These are phyloP conservation scores for Lutraria rhynchaena DNA, from an alignment of 1,140 invertebrate species.

Conservation along the genomic window DNA sequence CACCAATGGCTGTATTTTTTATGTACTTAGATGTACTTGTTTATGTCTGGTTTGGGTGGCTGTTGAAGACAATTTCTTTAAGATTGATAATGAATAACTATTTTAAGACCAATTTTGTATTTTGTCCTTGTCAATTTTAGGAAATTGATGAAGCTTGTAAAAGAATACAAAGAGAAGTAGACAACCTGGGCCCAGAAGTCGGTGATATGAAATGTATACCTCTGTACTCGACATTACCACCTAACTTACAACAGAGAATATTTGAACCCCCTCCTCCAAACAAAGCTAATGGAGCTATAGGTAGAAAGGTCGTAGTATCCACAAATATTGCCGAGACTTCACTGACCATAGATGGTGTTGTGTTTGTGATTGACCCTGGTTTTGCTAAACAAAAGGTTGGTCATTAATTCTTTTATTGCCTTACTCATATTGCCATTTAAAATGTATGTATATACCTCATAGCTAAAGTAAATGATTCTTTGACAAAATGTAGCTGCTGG, in stretches of 20 bases:
- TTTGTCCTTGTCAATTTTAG: too few species aligned
- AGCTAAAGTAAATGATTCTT: too few species aligned
- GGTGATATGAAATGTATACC: conserved; percentile 99
- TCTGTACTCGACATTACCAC: conserved; percentile 98
- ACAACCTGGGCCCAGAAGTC: conserved; percentile 97
- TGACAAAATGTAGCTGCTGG: too few species aligned
- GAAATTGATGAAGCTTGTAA: conserved; percentile 99
- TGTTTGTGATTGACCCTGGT: conserved; percentile 99
- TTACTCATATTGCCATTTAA: too few species aligned
- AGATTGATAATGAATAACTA: too few species aligned
- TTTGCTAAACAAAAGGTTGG: conserved; percentile 98
- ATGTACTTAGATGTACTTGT: too few species aligned
- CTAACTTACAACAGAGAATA: conserved; percentile 98
- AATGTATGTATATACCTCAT: too few species aligned
- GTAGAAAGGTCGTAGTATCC: conserved; percentile 97
- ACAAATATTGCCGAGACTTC: conserved; percentile 99
- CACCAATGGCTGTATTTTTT: too few species aligned
- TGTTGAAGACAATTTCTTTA: too few species aligned
- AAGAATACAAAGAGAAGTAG: conserved; percentile 97
- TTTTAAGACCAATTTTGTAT: too few species aligned
- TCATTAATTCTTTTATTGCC: too few species aligned
- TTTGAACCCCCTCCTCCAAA: conserved; percentile 96
- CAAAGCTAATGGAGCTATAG: conserved; percentile 96
- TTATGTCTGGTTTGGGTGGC: too few species aligned
- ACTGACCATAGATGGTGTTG: conserved; percentile 99